Evolutionary conservation across 1,140 invertebrate genomes (phyloP).

Genomic region (Armadillidium nasatum): DNA sequence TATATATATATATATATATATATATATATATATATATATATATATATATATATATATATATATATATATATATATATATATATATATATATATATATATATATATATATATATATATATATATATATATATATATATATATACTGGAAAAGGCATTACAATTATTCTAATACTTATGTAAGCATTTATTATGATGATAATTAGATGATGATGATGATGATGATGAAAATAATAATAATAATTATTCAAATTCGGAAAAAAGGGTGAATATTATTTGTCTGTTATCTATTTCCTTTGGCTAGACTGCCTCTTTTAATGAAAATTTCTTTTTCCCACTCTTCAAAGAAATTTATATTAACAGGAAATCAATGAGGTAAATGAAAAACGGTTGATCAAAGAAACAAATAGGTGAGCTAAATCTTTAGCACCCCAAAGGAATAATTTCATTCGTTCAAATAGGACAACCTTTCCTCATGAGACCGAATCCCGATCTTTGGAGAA

Average conservation of each 20-base stretch:
- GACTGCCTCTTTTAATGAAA: too few species aligned
- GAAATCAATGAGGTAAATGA: not conserved
- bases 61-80: constrained; percentile 16
- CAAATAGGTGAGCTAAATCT: not conserved
- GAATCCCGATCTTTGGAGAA: not conserved
- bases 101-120: not conserved
- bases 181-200: too few species aligned
- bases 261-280: too few species aligned
- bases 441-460: too few species aligned
- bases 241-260: too few species aligned
- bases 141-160: too few species aligned
- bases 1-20: not conserved
- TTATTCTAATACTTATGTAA: too few species aligned
- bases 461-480: constrained; percentile 6
- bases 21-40: constrained; percentile 21
- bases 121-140: not conserved
- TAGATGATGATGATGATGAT: too few species aligned
- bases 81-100: not conserved
- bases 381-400: not conserved
- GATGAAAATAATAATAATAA: too few species aligned
- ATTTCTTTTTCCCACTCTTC: too few species aligned
- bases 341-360: not conserved
- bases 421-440: too few species aligned
- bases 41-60: constrained; percentile 18
- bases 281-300: too few species aligned